These are phyloP conservation scores for Panagrolaimus sp. DNA, from an alignment of 1,140 invertebrate genomes.

Conservation along the genomic window DNA sequence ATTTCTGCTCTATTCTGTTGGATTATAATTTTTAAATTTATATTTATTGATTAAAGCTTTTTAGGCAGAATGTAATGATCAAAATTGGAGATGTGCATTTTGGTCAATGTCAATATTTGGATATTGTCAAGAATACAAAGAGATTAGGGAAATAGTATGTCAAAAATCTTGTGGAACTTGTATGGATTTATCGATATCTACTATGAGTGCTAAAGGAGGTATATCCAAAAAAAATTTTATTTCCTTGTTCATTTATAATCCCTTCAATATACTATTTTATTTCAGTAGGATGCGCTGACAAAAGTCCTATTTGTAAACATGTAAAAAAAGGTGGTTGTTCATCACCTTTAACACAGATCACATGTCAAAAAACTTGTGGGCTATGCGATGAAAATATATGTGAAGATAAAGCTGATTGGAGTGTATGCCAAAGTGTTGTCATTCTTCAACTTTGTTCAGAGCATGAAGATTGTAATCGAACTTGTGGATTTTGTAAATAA, in stretches of 20 bases:
- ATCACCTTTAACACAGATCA: constrained; percentile 22
- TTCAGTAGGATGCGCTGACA: constrained; percentile 16
- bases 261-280: not conserved
- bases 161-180: constrained; percentile 61
- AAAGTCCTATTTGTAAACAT: constrained; percentile 6
- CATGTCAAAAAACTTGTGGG: constrained; percentile 12
- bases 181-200: not conserved
- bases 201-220: not conserved
- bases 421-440: not conserved
- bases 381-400: not conserved
- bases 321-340: constrained; percentile 19
- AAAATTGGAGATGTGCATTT: constrained; percentile 50
- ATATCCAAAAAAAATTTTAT: not conserved
- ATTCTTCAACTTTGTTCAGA: constrained; percentile 3
- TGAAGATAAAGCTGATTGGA: constrained; percentile 12
- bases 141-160: constrained; percentile 42
- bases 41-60: constrained; percentile 10
- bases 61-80: constrained; percentile 24
- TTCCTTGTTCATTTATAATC: not conserved
- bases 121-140: constrained; percentile 43
- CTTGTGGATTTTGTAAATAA: constrained; percentile 12
- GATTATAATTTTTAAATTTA: not conserved
- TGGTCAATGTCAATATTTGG: constrained; percentile 45
- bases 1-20: no score
- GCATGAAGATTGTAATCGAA: not conserved